Evolutionary conservation across 2,888 invertebrate genomes (phyloP).

Genomic region (Melanostoma scalare): DNA sequence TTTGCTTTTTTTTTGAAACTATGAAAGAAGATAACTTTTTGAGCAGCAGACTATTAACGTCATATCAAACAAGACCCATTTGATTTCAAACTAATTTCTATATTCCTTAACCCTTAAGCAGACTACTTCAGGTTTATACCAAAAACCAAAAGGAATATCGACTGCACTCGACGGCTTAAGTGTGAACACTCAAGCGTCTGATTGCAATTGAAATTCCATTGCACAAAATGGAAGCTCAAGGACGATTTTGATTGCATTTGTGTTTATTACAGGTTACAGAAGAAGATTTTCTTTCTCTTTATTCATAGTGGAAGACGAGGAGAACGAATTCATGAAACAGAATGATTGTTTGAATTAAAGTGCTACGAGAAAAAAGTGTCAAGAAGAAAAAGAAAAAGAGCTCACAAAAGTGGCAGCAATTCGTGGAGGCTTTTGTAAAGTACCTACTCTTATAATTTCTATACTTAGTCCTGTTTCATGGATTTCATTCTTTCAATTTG

Average conservation of each 20-base stretch:
- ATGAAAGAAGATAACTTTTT: too few relatives aligned
- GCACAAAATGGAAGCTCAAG: slow-evolving; percentile 45
- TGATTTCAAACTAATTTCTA: too few relatives aligned
- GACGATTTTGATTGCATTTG: slow-evolving; percentile 59
- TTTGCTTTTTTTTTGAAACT: too few relatives aligned
- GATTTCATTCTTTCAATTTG: slow-evolving; percentile 5
- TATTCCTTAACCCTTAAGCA: too few relatives aligned
- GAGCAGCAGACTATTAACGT: too few relatives aligned
- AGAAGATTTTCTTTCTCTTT: slow-evolving; percentile 14
- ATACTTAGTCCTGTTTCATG: slow-evolving; percentile 40
- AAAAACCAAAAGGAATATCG: too few relatives aligned
- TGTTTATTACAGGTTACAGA: slow-evolving; percentile 32
- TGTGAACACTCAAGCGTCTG: slow-evolving; percentile 41
- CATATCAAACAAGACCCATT: slow-evolving; percentile 21
- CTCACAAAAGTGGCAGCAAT: slow-evolving; percentile 29
- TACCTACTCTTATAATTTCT: slow-evolving; percentile 48
- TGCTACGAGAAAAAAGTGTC: background rate
- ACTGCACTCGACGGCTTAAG: slow-evolving; percentile 35
- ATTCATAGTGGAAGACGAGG: background rate
- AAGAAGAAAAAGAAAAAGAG: slow-evolving; percentile 2
- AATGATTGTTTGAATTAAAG: slow-evolving; percentile 40
- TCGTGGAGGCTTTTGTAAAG: slow-evolving; percentile 33
- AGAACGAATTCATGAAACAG: background rate
- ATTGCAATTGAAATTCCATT: slow-evolving; percentile 59
- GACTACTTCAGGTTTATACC: too few relatives aligned